A percentile compares a stretch with the other conserved stretches of the same genome.
Evolutionary conservation across 2,797 vertebrate species (phyloP).

Genomic region (Falco peregrinus): DNA sequence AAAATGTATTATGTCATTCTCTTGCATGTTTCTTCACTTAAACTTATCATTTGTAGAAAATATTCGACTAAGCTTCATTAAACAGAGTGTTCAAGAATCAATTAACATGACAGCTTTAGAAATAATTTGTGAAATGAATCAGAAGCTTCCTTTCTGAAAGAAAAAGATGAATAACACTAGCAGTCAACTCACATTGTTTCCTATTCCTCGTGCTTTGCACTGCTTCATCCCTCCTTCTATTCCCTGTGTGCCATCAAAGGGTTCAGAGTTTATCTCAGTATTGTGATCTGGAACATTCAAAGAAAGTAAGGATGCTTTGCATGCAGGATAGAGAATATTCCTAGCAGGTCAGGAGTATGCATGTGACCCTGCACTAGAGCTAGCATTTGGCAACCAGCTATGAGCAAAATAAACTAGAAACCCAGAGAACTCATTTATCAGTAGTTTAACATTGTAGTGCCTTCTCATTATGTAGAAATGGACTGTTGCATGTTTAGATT

Average conservation of each 20-base stretch:
- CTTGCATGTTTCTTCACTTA: neutral
- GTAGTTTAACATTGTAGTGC: neutral
- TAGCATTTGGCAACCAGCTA: neutral
- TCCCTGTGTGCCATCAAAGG: neutral
- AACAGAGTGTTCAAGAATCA: neutral
- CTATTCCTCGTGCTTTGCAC: neutral
- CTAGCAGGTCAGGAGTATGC: neutral
- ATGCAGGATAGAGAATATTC: neutral
- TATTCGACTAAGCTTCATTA: conserved; percentile 4
- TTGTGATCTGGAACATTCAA: neutral
- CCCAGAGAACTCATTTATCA: neutral
- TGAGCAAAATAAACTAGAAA: neutral
- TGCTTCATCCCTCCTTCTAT: neutral
- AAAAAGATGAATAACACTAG: neutral
- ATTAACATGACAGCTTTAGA: neutral
- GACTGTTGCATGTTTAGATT: neutral
- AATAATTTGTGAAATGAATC: neutral
- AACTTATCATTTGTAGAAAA: neutral
- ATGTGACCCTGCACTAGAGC: neutral
- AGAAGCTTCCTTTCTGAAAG: neutral
- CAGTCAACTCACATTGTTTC: neutral
- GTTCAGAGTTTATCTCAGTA: neutral
- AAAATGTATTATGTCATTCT: neutral
- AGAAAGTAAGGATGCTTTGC: neutral
- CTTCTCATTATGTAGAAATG: neutral